Evolutionary conservation across 2,113 vertebrate species (phyloP).

Genomic region (Stegastes partitus): DNA sequence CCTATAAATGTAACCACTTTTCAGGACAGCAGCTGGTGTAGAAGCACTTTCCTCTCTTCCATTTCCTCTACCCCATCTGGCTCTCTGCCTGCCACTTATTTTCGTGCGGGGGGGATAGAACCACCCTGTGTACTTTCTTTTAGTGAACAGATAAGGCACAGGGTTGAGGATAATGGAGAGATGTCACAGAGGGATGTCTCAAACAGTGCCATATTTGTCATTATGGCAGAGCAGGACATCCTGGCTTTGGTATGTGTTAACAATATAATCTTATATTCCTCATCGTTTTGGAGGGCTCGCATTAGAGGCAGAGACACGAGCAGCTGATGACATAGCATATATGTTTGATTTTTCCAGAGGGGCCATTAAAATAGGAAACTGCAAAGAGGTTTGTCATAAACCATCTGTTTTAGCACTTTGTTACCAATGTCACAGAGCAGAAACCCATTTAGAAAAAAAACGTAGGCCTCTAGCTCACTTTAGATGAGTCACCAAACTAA

Average conservation of each 20-base stretch:
- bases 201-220: conserved; percentile 49
- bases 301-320: conserved; percentile 38
- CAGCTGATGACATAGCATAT: not conserved
- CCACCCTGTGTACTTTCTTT: conserved; percentile 59
- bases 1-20: conserved; percentile 78
- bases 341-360: conserved; percentile 8
- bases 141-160: conserved; percentile 51
- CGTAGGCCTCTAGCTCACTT: conserved; percentile 28
- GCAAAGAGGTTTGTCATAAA: conserved; percentile 26
- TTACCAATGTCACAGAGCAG: conserved; percentile 33
- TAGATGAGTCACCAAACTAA: conserved; percentile 49
- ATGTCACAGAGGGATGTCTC: conserved; percentile 65
- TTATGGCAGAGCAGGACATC: conserved; percentile 40
- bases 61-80: conserved; percentile 76
- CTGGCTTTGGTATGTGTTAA: conserved; percentile 47
- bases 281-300: conserved; percentile 1
- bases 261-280: conserved; percentile 9
- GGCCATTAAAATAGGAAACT: conserved; percentile 36
- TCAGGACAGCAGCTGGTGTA: conserved; percentile 77
- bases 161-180: conserved; percentile 66
- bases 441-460: conserved; percentile 37
- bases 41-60: conserved; percentile 72
- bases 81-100: conserved; percentile 70
- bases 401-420: conserved; percentile 47
- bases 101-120: conserved; percentile 51